phyloP scores from a whole-genome alignment of 2,113 vertebrate genomes.

The Cavia porcellus region DNA sequence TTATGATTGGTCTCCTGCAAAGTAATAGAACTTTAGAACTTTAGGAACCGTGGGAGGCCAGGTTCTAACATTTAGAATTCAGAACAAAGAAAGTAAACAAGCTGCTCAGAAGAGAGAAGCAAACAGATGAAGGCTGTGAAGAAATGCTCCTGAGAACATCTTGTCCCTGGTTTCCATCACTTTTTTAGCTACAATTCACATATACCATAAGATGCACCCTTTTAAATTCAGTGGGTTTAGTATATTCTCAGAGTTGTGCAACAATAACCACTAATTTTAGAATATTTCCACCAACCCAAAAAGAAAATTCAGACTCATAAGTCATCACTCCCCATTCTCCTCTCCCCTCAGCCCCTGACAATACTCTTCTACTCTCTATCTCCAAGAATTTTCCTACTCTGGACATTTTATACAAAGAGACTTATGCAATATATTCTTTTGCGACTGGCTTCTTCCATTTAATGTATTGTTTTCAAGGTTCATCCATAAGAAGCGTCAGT shows the following conservation, averaged over 20 bases:
- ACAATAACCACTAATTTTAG: not conserved
- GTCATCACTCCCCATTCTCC: too few relatives aligned
- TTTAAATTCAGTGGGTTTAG: not conserved
- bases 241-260: not conserved
- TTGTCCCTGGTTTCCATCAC: not conserved
- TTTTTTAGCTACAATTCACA: not conserved
- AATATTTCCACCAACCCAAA: not conserved
- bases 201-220: not conserved
- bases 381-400: not conserved
- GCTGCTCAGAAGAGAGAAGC: not conserved
- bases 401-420: not conserved
- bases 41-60: not conserved
- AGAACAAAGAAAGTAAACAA: slow-evolving; percentile 4
- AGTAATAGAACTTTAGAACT: slow-evolving; percentile 17
- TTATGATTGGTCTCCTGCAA: not conserved
- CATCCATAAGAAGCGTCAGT: not conserved
- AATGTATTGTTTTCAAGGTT: not conserved
- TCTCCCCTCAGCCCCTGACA: not conserved
- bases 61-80: not conserved
- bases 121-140: not conserved
- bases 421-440: not conserved
- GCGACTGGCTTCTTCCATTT: not conserved
- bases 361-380: not conserved
- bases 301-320: not conserved
- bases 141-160: not conserved